Base-by-base conservation (phyloP, 2,113 vertebrate species). In the Anas platyrhynchos region DNA sequence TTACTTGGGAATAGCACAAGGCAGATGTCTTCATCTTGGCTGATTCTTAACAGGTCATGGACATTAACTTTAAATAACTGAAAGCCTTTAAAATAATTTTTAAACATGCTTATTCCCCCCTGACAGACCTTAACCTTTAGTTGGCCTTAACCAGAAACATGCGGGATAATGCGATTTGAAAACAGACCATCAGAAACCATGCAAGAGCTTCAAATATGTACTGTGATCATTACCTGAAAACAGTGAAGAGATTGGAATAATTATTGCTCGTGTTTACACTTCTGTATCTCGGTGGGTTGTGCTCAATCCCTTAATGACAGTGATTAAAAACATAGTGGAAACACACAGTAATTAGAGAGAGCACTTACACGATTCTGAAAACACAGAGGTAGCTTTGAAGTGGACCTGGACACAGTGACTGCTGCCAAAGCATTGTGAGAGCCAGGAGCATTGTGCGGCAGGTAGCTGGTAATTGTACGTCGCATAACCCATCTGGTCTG, bases 291-390 rank as follows among this genome's bases (percentile, higher is more conserved):
- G n/a, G 91, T 73, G 71, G 89, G 84, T 63, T 89, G 10, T 23
- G 55, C 54, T 89, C 81, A 91, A 0, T 91, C 90, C 75, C 91
- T 86, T 96, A 95, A 95, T 91, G 92, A 91, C 6, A 83, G 77
- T 95, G 90, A 94, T 96, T 89, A 93, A 95, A 95, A 97, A 83
- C 93, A 36, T 41, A 67, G 77, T 90, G 74, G 84, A 76, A 89
- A 79, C 63, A 63, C 12, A 3, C 6, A 16, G 43, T 93, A 96
- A 96, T 96, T 92, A 94, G 61, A 84, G 83, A 65, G 90, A 66
- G 88, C 86, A 66, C 84, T 92, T 80, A 72, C 50, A 1, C 29
- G 56, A 72, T 89, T 75, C 81, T 78, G 81, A 68, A 83, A 89
- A 75, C 86, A 38, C 67, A 63, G 90, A 74, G 67, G 76, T 89